Evolutionary conservation across 2,888 invertebrate species (phyloP), one percentile per base, ranked within the genome.

Genomic region (Lepidochrysops patricia): DNA sequence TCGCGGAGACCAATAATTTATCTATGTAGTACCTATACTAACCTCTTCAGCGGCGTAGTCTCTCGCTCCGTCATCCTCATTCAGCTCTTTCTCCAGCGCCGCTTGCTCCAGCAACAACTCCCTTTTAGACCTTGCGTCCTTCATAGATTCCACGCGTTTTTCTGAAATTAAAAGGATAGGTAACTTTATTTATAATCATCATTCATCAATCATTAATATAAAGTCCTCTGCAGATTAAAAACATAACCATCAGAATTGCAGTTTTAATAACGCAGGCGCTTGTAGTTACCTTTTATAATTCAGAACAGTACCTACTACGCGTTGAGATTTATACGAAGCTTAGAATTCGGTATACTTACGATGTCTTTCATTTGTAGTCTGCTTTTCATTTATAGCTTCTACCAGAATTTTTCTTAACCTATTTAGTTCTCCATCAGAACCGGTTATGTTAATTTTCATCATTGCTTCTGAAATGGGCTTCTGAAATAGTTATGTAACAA

Each of bases 11-110:
- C n/a, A n/a, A n/a, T n/a, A n/a, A n/a, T n/a, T n/a, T n/a, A n/a
- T n/a, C n/a, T n/a, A n/a, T n/a, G n/a, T n/a, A n/a, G n/a, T n/a
- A n/a, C n/a, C n/a, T n/a, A n/a, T n/a, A 19, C 19, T 37, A n/a
- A 93, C 93, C 83, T 93, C 92, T 82, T 94, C 94, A 26, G 91
- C 82, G 0, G 91, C 93, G 34, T 84, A 86, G 67, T 93, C 90
- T 26, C 91, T 89, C 0, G 91, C 90, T 60, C 91, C 91, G 60
- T 93, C 92, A 49, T 93, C 90, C 66, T 90, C 85, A 58, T 91
- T 91, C 1, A 93, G 74, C 37, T 89, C 76, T 12, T 78, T 78
- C 43, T 76, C 69, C 12, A 91, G 74, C 1, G 91, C 85, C 0
- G 89, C 83, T 15, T 88, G 84, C 0, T 82, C 81, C 26, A 91